These are phyloP conservation scores for Malaclemys terrapin DNA, from an alignment of 2,113 vertebrate genomes.

Conservation along the genomic window DNA sequence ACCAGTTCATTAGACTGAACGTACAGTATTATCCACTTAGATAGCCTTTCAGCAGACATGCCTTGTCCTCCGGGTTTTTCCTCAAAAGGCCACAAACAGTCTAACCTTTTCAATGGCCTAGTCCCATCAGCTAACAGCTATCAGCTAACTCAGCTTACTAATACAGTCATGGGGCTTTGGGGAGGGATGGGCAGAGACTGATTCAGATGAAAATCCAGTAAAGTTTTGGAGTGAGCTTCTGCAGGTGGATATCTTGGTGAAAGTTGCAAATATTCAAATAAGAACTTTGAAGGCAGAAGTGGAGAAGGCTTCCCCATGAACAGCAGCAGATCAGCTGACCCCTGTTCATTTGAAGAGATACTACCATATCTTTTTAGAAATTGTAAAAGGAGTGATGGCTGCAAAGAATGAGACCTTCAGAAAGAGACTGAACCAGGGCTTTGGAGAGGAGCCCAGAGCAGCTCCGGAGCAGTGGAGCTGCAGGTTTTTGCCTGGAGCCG, in stretches of 20 bases:
- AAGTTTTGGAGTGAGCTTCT: neutral
- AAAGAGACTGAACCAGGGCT: neutral
- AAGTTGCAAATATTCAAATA: neutral
- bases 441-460: too few relatives aligned
- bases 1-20: rapidly evolving
- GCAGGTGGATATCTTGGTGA: neutral
- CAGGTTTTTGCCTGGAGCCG: too few relatives aligned
- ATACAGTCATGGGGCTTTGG: neutral
- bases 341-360: neutral
- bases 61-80: neutral
- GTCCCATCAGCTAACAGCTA: neutral
- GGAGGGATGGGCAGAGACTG: neutral
- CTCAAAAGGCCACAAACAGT: neutral
- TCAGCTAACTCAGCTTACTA: neutral
- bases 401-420: neutral
- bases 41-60: neutral
- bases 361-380: neutral
- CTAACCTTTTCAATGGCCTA: neutral
- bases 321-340: neutral
- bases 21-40: rapidly evolving
- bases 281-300: neutral
- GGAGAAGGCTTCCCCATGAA: neutral
- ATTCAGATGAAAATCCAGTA: neutral
- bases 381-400: neutral
- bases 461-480: too few relatives aligned